Base-by-base conservation (phyloP, 2,888 invertebrate genomes). In the Oligia strigilis region DNA sequence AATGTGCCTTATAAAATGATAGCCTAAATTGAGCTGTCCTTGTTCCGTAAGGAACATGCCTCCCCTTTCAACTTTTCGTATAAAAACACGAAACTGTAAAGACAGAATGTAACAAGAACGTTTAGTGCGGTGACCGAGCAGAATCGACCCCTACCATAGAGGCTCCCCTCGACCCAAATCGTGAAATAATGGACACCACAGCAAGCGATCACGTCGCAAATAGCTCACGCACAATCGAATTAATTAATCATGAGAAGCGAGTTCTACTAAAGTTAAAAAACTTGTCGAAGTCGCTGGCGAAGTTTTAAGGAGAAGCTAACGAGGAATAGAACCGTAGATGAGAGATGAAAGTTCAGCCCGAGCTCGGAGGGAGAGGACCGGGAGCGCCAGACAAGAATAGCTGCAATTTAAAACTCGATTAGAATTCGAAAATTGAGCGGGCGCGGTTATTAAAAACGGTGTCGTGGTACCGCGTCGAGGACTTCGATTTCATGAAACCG, bases 361-460 rank as follows among this genome's bases (percentile, higher is more conserved):
- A 90, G 82, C 88, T 87, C 87, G 87, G 90, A 90, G 89, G 92
- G 92, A 90, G 93, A 87, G 81, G 72, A 81, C 43, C 76, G 92
- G 92, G 92, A 94, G 93, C 94, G 94, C 93, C 94, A 95, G 95
- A 95, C 95, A 95, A 96, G 96, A 97, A 97, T 96, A 94, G 94
- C 95, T 96, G 96, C 96, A 97, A 97, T 97, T 97, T 96, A 97
- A 96, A 97, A 97, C 94, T 97, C 96, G 96, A 97, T 97, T 96
- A 96, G 95, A 96, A 96, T 96, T 96, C 93, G 95, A 96, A 95
- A 93, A 95, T 95, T 94, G 94, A 94, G 91, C 92, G 90, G 92
- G 91, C 91, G 93, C 90, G 93, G 93, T 95, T 96, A 96, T 96
- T 96, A 95, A 96, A 95, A 95, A 94, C 92, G 92, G 93, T 92